These are phyloP conservation scores for Borostomias antarcticus DNA, from an alignment of 2,797 vertebrate genomes.

Conservation along the genomic window DNA sequence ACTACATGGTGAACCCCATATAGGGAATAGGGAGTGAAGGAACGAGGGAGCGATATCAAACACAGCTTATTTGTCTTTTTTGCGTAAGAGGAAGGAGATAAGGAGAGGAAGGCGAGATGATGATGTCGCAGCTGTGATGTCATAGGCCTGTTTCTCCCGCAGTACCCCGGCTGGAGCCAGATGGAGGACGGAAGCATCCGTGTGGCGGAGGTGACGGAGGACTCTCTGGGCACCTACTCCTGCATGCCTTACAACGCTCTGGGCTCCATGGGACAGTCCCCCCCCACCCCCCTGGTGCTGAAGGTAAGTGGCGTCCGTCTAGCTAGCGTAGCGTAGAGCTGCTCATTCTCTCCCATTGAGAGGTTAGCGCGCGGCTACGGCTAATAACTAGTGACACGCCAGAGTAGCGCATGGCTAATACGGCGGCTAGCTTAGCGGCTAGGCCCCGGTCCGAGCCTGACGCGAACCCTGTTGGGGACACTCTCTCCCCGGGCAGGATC, in stretches of 20 bases:
- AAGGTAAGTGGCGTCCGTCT: constrained; percentile 78
- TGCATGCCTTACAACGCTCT: constrained; percentile 99
- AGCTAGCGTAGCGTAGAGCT: background rate
- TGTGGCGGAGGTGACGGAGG: constrained; percentile 96
- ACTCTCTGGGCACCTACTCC: constrained; percentile 98
- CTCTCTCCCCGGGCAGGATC: constrained; percentile 77
- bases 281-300: constrained; percentile 96
- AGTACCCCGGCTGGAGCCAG: constrained; percentile 95
- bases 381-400: too few relatives aligned
- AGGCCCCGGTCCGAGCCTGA: background rate
- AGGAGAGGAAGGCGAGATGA: background rate
- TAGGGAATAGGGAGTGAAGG: too few relatives aligned
- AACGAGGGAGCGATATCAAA: too few relatives aligned
- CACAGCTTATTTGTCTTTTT: background rate
- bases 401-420: background rate
- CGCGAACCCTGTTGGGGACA: background rate
- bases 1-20: too few relatives aligned
- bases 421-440: background rate
- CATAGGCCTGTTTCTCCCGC: constrained; percentile 14
- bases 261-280: constrained; percentile 98
- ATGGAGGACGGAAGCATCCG: constrained; percentile 96
- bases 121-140: background rate
- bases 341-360: background rate
- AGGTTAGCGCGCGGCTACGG: background rate
- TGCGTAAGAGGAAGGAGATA: too few relatives aligned